Evolutionary conservation across 2,113 vertebrate genomes (phyloP).

Genomic region (Mormyrus iriodes): DNA sequence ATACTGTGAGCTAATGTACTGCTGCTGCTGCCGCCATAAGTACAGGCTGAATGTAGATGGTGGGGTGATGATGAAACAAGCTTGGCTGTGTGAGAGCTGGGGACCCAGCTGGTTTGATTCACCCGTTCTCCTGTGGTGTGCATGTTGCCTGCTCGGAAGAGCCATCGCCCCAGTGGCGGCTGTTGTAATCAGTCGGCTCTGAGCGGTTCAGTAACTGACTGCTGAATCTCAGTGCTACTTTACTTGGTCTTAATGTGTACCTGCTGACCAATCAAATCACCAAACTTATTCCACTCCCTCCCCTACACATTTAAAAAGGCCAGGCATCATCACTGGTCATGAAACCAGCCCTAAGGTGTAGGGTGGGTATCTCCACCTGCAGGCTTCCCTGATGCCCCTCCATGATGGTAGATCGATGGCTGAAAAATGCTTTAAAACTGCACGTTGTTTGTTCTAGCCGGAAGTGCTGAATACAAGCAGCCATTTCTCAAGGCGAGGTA

Average conservation of each 20-base stretch:
- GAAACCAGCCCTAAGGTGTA: no score
- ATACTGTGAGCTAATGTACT: background rate
- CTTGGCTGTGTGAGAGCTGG: background rate
- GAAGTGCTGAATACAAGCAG: constrained; percentile 49
- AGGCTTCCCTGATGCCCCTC: background rate
- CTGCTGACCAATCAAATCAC: background rate
- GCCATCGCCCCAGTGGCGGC: background rate
- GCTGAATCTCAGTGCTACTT: background rate
- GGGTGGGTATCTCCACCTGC: background rate
- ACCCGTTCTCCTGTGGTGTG: background rate
- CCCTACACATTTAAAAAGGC: background rate
- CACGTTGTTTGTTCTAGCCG: constrained; percentile 62
- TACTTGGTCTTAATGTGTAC: background rate
- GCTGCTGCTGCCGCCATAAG: background rate
- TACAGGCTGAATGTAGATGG: background rate
- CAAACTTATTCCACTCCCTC: background rate
- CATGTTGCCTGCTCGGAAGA: background rate
- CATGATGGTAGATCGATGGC: background rate
- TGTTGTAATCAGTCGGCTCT: background rate
- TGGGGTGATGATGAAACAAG: background rate
- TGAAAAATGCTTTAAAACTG: background rate
- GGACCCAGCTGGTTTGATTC: background rate
- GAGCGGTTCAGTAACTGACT: background rate
- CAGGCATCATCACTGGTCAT: background rate
- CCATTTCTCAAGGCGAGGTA: constrained; percentile 54